phyloP scores from a whole-genome alignment of 2,888 invertebrate species.

The Orchesella flavescens region DNA sequence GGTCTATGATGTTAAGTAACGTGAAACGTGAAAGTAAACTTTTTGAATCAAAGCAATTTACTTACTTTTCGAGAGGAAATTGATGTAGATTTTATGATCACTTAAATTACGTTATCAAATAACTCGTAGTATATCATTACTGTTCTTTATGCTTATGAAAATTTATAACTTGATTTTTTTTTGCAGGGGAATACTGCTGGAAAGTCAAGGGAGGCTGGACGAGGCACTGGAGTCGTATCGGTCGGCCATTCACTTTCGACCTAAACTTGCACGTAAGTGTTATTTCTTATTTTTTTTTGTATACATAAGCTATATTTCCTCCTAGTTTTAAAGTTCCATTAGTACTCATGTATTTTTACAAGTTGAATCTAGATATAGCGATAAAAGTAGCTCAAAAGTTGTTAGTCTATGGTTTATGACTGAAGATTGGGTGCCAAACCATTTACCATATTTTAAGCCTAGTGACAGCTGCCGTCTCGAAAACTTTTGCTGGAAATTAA shows the following conservation, averaged over 20 bases:
- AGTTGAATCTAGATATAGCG: no score
- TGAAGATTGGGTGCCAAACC: not conserved
- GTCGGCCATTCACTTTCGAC: constrained; percentile 92
- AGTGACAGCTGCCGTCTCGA: not conserved
- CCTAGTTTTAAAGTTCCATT: not conserved
- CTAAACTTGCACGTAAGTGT: constrained; percentile 92
- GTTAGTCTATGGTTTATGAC: constrained; percentile 9
- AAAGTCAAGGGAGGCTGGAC: constrained; percentile 89
- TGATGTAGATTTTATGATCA: constrained; percentile 31
- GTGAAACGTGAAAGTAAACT: no score
- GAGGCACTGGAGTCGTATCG: constrained; percentile 93
- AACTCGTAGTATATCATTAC: no score
- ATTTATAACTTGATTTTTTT: constrained; percentile 73
- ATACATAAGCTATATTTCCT: not conserved
- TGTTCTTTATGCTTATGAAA: constrained; percentile 15
- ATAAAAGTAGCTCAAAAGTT: not conserved
- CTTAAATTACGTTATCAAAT: constrained; percentile 15
- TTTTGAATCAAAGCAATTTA: not conserved
- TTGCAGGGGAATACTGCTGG: constrained; percentile 92
- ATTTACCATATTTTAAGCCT: not conserved
- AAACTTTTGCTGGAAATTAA: no score
- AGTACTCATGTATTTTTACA: no score
- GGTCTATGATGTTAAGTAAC: no score
- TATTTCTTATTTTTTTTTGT: not conserved
- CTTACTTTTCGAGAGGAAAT: constrained; percentile 18